Evolutionary conservation across 2,797 vertebrate genomes (phyloP).

Genomic region (Tauraco hartlaubi): DNA sequence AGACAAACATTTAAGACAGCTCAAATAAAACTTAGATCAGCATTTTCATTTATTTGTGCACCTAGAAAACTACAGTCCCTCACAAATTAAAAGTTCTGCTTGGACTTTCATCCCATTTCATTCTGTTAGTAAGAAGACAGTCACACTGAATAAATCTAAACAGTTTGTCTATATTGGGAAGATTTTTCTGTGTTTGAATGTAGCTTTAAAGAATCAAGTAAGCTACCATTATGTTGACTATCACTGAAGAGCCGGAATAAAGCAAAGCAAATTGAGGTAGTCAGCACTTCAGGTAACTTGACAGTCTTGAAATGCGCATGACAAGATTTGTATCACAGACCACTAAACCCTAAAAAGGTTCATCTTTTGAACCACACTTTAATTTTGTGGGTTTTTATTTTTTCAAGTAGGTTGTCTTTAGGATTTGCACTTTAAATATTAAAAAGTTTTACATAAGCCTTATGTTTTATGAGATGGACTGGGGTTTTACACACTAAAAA

Average conservation of each 20-base stretch:
- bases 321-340: not conserved
- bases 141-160: not conserved
- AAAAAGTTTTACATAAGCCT: not conserved
- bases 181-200: not conserved
- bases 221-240: not conserved
- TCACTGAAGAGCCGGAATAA: not conserved
- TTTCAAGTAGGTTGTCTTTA: not conserved
- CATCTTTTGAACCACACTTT: not conserved
- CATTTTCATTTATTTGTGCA: not conserved
- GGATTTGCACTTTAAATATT: not conserved
- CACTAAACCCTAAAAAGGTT: not conserved
- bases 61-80: not conserved
- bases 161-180: not conserved
- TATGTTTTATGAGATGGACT: not conserved
- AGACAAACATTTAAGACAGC: not conserved
- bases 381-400: not conserved
- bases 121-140: not conserved
- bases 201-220: conserved; percentile 28
- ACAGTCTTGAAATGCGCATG: not conserved
- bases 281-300: not conserved
- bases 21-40: not conserved
- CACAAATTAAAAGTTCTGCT: not conserved
- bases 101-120: not conserved
- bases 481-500: not conserved
- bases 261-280: conserved; percentile 19